These are phyloP conservation scores for Onthophagus sagittarius DNA, from an alignment of 2,888 invertebrate species.

Conservation along the genomic window DNA sequence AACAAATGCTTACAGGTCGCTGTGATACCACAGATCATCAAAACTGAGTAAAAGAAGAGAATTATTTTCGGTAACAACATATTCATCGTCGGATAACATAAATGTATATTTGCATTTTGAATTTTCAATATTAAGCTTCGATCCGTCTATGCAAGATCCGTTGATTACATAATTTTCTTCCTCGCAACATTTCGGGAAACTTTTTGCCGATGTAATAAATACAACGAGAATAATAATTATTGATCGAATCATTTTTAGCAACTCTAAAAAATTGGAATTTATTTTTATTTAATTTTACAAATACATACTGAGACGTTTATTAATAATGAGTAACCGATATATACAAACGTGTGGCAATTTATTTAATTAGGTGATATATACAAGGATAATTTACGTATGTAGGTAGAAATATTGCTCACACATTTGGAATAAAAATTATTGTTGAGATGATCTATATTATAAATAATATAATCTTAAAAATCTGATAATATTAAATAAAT, in stretches of 20 bases:
- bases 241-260: neutral
- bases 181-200: constrained; percentile 3
- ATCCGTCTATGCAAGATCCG: constrained; percentile 13
- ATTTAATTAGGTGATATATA: too few species aligned
- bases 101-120: constrained; percentile 11
- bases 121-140: constrained; percentile 2
- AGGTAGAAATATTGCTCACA: too few species aligned
- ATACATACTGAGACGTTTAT: too few species aligned
- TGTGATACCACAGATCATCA: neutral
- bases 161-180: constrained; percentile 1
- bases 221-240: neutral
- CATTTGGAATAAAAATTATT: too few species aligned
- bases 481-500: too few species aligned
- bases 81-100: constrained; percentile 7
- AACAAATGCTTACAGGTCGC: neutral
- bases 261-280: neutral
- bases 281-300: too few species aligned
- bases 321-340: too few species aligned
- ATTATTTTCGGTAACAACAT: constrained; percentile 12
- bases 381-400: too few species aligned
- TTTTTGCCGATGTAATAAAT: neutral
- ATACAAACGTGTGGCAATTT: too few species aligned
- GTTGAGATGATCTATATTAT: too few species aligned
- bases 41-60: neutral
- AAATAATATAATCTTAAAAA: too few species aligned